These are phyloP conservation scores for Malthinus seriepunctatus DNA, from an alignment of 2,888 invertebrate species.

Conservation along the genomic window DNA sequence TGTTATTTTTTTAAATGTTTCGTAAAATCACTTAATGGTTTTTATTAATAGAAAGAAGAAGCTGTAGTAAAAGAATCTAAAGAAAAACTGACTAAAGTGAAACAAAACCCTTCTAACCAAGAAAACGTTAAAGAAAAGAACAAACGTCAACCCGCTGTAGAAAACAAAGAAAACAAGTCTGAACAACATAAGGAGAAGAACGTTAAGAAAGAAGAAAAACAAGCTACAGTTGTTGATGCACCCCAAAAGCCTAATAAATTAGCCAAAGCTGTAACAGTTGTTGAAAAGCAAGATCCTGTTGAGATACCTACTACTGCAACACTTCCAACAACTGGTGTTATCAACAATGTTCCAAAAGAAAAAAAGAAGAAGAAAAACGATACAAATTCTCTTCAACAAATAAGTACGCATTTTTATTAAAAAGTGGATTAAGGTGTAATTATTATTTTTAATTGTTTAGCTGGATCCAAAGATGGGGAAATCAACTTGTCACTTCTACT, in stretches of 20 bases:
- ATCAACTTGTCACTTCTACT: constrained; percentile 72
- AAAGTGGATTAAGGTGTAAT: constrained; percentile 2
- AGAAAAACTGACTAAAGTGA: constrained; percentile 36
- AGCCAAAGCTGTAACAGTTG: constrained; percentile 23
- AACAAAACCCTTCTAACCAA: constrained; percentile 29
- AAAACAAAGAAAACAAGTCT: constrained; percentile 14
- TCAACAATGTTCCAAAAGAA: constrained; percentile 39
- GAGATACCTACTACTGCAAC: constrained; percentile 24
- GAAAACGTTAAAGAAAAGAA: constrained; percentile 17
- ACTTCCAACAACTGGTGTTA: constrained; percentile 44
- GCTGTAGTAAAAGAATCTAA: constrained; percentile 7
- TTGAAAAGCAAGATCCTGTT: constrained; percentile 16
- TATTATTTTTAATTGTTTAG: constrained; percentile 45
- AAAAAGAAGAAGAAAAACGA: constrained; percentile 66
- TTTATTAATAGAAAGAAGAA: constrained; percentile 15
- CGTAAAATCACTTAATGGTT: constrained; percentile 14
- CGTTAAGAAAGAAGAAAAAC: constrained; percentile 1
- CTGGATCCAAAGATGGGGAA: constrained; percentile 70
- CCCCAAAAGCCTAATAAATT: constrained; percentile 37
- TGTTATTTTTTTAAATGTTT: too few species aligned
- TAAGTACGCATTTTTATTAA: constrained; percentile 52
- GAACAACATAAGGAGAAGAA: too few species aligned
- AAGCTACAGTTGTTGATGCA: constrained; percentile 7
- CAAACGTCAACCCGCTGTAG: constrained; percentile 4
- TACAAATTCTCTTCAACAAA: constrained; percentile 56